These are phyloP conservation scores for Motacilla tschutschensis DNA, from an alignment of 2,113 vertebrate genomes.

Conservation along the genomic window DNA sequence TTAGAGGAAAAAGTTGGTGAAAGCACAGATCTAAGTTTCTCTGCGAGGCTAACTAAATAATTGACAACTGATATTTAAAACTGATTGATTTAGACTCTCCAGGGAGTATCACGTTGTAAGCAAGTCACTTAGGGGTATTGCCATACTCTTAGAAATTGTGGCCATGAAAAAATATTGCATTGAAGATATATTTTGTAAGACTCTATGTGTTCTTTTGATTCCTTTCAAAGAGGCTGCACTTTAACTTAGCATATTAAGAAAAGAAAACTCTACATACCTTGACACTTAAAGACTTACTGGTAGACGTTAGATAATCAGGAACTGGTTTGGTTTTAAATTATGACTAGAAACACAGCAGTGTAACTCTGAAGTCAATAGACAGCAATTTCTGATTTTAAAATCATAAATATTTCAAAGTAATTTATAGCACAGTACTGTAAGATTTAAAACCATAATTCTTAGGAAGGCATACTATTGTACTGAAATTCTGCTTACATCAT, in stretches of 20 bases:
- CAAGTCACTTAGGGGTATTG: not conserved
- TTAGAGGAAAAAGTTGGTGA: not conserved
- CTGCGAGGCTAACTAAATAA: not conserved
- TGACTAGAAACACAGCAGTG: not conserved
- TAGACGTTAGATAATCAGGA: not conserved
- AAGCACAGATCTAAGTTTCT: not conserved
- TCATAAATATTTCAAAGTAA: not conserved
- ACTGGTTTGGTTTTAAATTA: not conserved
- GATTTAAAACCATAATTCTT: not conserved
- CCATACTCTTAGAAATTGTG: not conserved
- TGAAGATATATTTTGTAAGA: not conserved
- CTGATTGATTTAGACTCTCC: not conserved
- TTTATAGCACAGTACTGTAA: not conserved
- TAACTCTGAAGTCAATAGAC: not conserved
- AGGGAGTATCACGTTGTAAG: not conserved
- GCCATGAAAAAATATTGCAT: not conserved
- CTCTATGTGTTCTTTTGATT: not conserved
- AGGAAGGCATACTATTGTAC: not conserved
- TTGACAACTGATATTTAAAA: not conserved
- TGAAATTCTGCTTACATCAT: not conserved
- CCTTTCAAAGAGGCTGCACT: not conserved
- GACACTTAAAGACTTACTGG: not conserved
- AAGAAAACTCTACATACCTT: not conserved
- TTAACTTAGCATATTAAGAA: not conserved
- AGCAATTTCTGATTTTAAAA: not conserved